Base-by-base conservation (phyloP, 1,140 invertebrate species). In the Chionoecetes opilio region DNA sequence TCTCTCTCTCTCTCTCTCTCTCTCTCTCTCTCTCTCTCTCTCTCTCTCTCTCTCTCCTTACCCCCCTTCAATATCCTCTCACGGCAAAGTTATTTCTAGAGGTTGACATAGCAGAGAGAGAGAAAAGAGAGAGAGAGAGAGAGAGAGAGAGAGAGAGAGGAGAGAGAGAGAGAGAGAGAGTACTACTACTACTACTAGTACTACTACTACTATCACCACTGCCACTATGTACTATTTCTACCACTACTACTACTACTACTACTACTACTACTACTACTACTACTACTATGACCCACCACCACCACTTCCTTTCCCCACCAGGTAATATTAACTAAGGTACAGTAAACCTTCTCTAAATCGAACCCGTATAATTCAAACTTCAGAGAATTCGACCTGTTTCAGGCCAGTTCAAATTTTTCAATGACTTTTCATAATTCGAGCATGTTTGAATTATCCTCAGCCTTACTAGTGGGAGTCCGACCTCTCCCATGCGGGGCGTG, bases 21-120 rank as follows among this genome's bases (percentile, higher is more conserved):
- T 88, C 84, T 93, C 84, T 46, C 37, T 93, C 84, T 85, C 84
- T 53, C 34, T 93, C 92, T 87, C 92, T 86, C 34, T 86, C 31
- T 53, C 37, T 86, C 37, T 86, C n/a, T 32, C 35, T 86, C 82
- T 46, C 37, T 86, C 37, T 41, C 31, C n/a, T 84, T 46, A 29
- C 17, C n/a, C 17, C 41, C 3, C 38, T 11, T 46, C 37, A 26
- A 3, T 41, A 6, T 41, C 9, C 38, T 90, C 46, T 46, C 29
- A 9, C 29, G 0, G 26, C 63, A 0, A 14, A 53, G 5, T 26
- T 53, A 29, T 32, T 34, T 86, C 32, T 31, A 29, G 35, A 34
- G 32, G 32, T 86, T 38, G 32, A 26, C 84, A 86, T 86, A 86
- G 32, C 82, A 31, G 0, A 29, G 82, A 31, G 84, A 38, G 32